Evolutionary conservation across 1,140 invertebrate genomes (phyloP).

Genomic region (Bursaphelenchus mucronatus): DNA sequence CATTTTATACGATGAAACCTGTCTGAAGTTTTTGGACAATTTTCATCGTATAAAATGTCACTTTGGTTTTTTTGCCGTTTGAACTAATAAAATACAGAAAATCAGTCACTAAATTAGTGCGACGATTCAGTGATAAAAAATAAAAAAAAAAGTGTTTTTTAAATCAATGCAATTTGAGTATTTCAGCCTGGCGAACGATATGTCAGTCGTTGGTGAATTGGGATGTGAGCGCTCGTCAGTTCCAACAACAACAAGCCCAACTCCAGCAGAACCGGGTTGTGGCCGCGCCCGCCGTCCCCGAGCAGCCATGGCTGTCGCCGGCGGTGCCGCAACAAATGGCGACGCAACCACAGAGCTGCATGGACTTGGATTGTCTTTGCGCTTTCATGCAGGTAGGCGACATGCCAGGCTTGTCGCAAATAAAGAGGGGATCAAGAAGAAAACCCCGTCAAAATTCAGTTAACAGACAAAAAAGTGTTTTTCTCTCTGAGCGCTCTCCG

Average conservation of each 20-base stretch:
- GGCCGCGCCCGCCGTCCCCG: slow-evolving; percentile 51
- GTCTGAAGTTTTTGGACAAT: no score
- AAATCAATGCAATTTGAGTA: neutral
- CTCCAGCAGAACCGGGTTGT: slow-evolving; percentile 34
- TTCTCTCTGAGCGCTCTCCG: no score
- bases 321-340: slow-evolving; percentile 38
- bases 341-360: slow-evolving; percentile 44
- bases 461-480: no score
- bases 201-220: slow-evolving; percentile 35
- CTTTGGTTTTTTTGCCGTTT: no score
- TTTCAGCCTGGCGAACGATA: slow-evolving; percentile 43
- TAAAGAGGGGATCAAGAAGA: no score
- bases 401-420: neutral
- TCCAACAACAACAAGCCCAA: slow-evolving; percentile 30
- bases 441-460: no score
- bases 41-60: no score
- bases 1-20: no score
- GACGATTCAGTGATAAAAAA: no score
- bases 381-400: slow-evolving; percentile 35
- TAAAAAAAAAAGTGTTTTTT: no score
- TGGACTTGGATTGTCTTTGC: slow-evolving; percentile 47
- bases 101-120: no score
- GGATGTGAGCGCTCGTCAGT: slow-evolving; percentile 37
- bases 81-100: no score
- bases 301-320: slow-evolving; percentile 39